Base-by-base conservation (phyloP, 2,797 vertebrate genomes). In the Amniataba percoides region DNA sequence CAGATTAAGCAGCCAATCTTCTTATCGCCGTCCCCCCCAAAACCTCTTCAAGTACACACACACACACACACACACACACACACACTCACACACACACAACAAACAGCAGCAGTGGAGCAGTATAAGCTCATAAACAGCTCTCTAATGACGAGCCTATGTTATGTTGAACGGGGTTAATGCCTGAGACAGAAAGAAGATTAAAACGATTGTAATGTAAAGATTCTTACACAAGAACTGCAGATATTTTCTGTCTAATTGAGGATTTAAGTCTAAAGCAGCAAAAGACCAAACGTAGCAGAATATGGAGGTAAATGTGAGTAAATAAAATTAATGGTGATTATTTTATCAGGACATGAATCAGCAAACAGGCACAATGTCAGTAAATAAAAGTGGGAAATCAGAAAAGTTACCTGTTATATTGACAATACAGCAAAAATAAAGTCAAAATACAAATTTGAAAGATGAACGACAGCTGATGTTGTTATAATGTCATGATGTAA, bases 1-100 rank as follows among this genome's bases (percentile, higher is more conserved):
- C 65, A 86, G 81, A 83, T 88, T 65, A 89, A 48, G 27, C 39
- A 52, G 59, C 40, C 69, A 78, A 86, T 88, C 85, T 80, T 21
- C 53, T 89, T 86, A 88, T 78, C 31, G 2, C 18, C 74, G 67
- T 19, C 73, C 81, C 74, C 74, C 57, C 68, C 27, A 7, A 23
- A 67, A 76, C n/a, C 40, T 57, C 31, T 36, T 10, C 1, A 63
- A 40, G n/a, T 12, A 25, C 16, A 42, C 55, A 58, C 31, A 25
- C 73, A 49, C 64, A 55, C 52, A 55, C 23, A 45, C n/a, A 34
- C n/a, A 63, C 59, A 40, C 67, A 69, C 39, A 69, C 52, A 52
- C 63, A 42, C 56, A 34, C 53, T 15, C 61, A 49, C 70, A 66
- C 40, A 42, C 42, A 43, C 71, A 67, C 42, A 56, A 71, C 19